Evolutionary conservation across 2,797 vertebrate species (phyloP), one percentile per base, ranked within the genome.

Genomic region (Hydrophis major): DNA sequence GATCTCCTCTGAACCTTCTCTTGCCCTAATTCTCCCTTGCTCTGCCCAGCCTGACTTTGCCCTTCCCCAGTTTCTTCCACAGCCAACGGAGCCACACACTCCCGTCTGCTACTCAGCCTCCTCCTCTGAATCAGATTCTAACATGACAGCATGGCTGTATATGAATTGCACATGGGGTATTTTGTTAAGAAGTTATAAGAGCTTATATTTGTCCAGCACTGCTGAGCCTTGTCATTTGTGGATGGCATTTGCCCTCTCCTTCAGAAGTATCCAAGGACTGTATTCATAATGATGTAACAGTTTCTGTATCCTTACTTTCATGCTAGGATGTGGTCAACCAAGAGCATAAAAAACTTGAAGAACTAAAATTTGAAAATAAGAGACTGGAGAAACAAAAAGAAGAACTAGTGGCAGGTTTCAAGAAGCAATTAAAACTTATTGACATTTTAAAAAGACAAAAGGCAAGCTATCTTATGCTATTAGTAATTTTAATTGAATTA

Each of bases 371-470:
- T 57, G 98, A 99, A 97, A 99, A 99, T 96, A 99, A 98, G 97
- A 98, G 98, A 95, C 97, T 99, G 53, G 98, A 99, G 96, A 99
- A 98, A 94, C 99, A 99, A 97, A 99, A 99, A 97, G 97, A 96
- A 90, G 99, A 99, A 92, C 98, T 99, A 83, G 98, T 99, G 88
- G 87, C 96, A 16, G 99, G 98, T 12, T 99, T 99, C 96, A 99
- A 99, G 97, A 99, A 99, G 95, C 99, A 99, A 90, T 97, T 99
- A 69, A 99, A 98, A 96, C 96, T 99, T 94, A 99, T 99, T 59
- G 99, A 99, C 96, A 96, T 99, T 96, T 98, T 99, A 95, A 99
- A 99, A 98, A 98, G 98, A 97, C 99, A 99, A 96, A 99, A 99
- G 98, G 99, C 99, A 95, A 97, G 97, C 90, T 55, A 28, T 18